Evolutionary conservation across 2,888 invertebrate genomes (phyloP), one percentile per base, ranked within the genome.

Genomic region (Spisula subtruncata): DNA sequence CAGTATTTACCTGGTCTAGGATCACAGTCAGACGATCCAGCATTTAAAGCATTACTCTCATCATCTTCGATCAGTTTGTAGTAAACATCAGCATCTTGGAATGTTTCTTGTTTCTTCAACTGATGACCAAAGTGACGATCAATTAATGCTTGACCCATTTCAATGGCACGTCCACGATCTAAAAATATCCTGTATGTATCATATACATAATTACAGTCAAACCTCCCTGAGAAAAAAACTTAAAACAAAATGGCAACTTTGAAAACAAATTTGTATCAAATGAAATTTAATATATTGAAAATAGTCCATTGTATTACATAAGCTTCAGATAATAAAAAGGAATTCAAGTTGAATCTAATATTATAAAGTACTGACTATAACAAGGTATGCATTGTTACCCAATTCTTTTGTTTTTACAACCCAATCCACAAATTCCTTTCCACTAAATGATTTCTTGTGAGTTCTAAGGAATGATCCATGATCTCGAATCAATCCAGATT

Each of bases 391-490:
- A 41, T 41, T 5, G 0, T 94, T 92, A 97, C 97, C 96, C 80
- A 97, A 91, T 51, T 93, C 91, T 91, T 96, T 96, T 12, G 95
- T 96, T 81, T 95, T 94, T 81, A 96, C 95, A 25, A 97, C 94
- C 97, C 97, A 97, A 87, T 96, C 96, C 20, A 97, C 95, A 93
- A 97, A 96, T n/a, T 96, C 96, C 81, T 95, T 96, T 46, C 97
- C 97, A 86, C 94, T 96, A 94, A 97, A 97, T 8, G 96, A 95
- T 87, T 96, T 96, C 86, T 96, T 96, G 89, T 96, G 94, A 32
- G 86, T 88, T 5, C 84, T 90, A 18, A 91, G 86, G 8, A 96
- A 46, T n/a, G 92, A 81, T 32, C 95, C 86, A 89, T 96, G 96
- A 83, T 96, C 95, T 87, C 96, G 95, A 80, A 97, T 96, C 51